A percentile compares a stretch with the other conserved stretches of the same genome.
These are phyloP conservation scores for Amyelois transitella DNA, from an alignment of 1,140 invertebrate species.

Conservation along the genomic window DNA sequence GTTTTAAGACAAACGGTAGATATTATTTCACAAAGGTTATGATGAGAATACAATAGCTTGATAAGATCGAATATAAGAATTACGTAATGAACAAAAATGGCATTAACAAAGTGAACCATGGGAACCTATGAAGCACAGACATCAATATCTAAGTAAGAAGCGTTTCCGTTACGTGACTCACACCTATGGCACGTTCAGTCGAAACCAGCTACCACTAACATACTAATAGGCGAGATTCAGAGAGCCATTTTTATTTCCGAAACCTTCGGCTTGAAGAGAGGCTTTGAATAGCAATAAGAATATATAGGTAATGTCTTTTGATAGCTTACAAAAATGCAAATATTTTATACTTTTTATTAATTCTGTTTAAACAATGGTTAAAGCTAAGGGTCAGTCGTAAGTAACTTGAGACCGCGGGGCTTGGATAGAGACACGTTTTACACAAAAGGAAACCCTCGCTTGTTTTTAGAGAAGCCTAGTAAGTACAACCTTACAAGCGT, in stretches of 20 bases:
- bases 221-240: constrained; percentile 51
- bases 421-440: constrained; percentile 11
- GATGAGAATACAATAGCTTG: constrained; percentile 18
- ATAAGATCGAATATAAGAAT: constrained; percentile 4
- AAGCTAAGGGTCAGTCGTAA: background rate
- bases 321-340: background rate
- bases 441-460: constrained; percentile 25
- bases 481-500: constrained; percentile 7
- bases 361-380: background rate
- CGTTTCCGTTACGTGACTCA: constrained; percentile 72
- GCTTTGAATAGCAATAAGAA: constrained; percentile 2
- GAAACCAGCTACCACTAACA: constrained; percentile 56
- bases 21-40: constrained; percentile 22
- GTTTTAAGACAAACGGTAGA: constrained; percentile 54
- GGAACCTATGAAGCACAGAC: constrained; percentile 46
- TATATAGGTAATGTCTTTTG: constrained; percentile 1
- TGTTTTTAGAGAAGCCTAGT: constrained; percentile 29
- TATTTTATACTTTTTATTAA: background rate
- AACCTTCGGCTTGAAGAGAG: constrained; percentile 23
- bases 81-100: constrained; percentile 4
- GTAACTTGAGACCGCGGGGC: constrained; percentile 20
- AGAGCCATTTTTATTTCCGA: constrained; percentile 46
- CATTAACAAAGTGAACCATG: constrained; percentile 24
- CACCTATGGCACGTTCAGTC: constrained; percentile 57
- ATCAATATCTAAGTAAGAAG: constrained; percentile 59